Conservation (phyloP, 2,113 vertebrate species). For the Acinonyx jubatus region DNA sequence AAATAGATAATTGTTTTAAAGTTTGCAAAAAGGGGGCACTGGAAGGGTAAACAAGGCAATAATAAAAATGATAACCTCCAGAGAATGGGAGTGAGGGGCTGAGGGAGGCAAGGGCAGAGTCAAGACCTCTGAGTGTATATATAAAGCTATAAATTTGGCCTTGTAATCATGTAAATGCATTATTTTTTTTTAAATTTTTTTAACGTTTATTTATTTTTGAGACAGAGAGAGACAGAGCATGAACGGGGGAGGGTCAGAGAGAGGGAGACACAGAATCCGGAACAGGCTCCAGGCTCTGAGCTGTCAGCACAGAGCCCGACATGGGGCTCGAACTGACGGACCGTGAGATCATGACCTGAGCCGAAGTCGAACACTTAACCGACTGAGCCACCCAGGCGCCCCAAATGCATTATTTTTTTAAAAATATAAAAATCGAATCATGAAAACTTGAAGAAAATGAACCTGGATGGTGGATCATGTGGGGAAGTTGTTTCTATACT, state of each 20-base stretch:
- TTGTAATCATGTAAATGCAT: not conserved
- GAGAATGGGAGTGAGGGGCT: too few species aligned
- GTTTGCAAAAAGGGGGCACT: not conserved
- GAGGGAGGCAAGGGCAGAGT: not conserved
- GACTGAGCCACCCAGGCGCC: too few species aligned
- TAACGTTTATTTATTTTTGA: too few species aligned
- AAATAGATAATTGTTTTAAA: slow-evolving; percentile 3
- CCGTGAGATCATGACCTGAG: too few species aligned
- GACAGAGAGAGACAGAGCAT: too few species aligned
- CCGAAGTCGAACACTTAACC: too few species aligned
- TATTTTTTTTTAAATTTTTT: not conserved
- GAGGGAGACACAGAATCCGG: too few species aligned
- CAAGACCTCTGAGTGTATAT: not conserved
- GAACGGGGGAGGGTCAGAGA: too few species aligned
- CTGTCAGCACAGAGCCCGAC: too few species aligned
- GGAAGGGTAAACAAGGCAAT: not conserved
- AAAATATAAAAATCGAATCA: slow-evolving; percentile 3
- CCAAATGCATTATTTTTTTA: not conserved
- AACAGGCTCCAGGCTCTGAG: too few species aligned
- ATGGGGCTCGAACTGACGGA: too few species aligned
- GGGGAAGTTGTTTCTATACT: not conserved
- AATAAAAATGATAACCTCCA: not conserved
- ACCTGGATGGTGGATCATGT: not conserved
- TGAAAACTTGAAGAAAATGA: not conserved
- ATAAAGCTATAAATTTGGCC: not conserved